Evolutionary conservation across 2,113 vertebrate genomes (phyloP).

Genomic region (Pedetes capensis): DNA sequence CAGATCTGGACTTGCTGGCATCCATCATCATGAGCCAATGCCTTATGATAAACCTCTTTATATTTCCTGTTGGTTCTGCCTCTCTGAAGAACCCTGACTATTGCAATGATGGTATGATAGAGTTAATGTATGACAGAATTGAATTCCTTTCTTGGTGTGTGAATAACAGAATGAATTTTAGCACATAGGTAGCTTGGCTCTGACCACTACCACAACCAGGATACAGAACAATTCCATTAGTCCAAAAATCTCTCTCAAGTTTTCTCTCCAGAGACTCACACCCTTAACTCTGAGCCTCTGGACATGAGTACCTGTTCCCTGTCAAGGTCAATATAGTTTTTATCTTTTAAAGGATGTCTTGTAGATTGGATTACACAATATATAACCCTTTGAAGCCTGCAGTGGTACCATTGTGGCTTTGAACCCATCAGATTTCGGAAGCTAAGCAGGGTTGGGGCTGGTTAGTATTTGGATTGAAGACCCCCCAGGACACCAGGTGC

Average conservation of each 20-base stretch:
- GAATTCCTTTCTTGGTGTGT: no score
- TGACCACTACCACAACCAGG: background rate
- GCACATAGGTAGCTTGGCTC: background rate
- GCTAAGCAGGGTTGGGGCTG: no score
- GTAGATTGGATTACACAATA: background rate
- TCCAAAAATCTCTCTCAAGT: background rate
- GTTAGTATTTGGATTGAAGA: no score
- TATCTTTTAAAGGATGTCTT: background rate
- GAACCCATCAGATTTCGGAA: no score
- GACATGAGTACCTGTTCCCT: background rate
- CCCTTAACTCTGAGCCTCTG: no score
- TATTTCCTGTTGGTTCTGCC: background rate
- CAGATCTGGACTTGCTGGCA: background rate
- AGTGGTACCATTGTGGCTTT: no score
- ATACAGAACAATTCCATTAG: background rate
- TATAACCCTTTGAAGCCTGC: no score
- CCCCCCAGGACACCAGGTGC: no score
- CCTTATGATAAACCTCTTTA: background rate
- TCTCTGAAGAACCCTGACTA: background rate
- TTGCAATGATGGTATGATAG: background rate
- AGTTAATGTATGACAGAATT: background rate
- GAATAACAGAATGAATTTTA: background rate
- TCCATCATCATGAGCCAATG: background rate
- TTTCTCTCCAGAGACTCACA: background rate
- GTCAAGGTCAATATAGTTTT: background rate